These are phyloP conservation scores for Caenorhabditis latens DNA, from an alignment of 1,140 invertebrate species.

Conservation along the genomic window DNA sequence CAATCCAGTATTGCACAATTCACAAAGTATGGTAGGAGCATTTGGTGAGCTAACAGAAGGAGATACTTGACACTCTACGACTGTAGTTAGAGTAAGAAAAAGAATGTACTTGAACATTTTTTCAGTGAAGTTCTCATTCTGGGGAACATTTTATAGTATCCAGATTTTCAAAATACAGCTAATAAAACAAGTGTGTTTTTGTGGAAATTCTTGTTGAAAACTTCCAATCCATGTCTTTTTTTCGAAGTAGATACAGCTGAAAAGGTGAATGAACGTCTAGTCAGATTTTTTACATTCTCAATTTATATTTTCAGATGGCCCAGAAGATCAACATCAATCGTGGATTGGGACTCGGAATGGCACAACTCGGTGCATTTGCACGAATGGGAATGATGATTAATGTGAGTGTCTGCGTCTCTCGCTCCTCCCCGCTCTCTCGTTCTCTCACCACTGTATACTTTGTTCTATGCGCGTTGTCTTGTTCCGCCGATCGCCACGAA, in stretches of 20 bases:
- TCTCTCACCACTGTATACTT: neutral
- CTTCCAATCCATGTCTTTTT: neutral
- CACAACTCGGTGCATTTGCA: slow-evolving; percentile 64
- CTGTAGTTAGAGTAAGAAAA: neutral
- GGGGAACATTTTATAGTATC: neutral
- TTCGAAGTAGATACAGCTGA: neutral
- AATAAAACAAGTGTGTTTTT: slow-evolving; percentile 23
- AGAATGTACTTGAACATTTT: neutral
- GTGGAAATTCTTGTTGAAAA: slow-evolving; percentile 12
- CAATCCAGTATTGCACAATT: slow-evolving; percentile 11
- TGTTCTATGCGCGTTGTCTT: neutral
- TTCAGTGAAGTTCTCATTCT: neutral
- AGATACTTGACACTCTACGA: neutral
- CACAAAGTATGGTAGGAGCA: neutral
- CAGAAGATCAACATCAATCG: slow-evolving; percentile 67
- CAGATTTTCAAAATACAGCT: neutral
- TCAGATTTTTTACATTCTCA: neutral
- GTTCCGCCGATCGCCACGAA: neutral
- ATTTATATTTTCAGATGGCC: slow-evolving; percentile 56
- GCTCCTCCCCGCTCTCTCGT: neutral
- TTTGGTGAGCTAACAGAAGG: neutral
- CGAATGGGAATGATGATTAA: slow-evolving; percentile 77
- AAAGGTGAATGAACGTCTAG: neutral
- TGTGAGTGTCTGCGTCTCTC: slow-evolving; percentile 78
- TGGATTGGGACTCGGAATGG: slow-evolving; percentile 67